Evolutionary conservation across 2,113 vertebrate species (phyloP), one percentile per base, ranked within the genome.

Genomic region (Perca schrenkii): DNA sequence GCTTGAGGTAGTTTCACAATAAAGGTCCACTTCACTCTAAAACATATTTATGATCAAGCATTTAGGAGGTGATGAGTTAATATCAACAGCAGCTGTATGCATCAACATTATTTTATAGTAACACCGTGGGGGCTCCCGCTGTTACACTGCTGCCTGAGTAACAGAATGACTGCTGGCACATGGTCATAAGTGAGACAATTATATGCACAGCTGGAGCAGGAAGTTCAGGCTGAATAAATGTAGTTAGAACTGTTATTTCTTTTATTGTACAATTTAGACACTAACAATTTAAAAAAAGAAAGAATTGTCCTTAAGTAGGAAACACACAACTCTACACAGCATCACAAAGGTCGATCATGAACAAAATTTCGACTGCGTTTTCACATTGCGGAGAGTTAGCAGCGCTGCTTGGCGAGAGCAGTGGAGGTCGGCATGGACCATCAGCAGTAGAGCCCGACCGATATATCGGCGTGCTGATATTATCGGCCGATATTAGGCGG

Each of bases 41-140:
- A 79, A 31, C 22, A 40, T 34, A 28, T 25, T 47, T 49, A n/a
- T 56, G 14, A 69, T 8, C 25, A 19, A 47, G 28, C 28, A 58
- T 58, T 74, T 19, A 36, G 40, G n/a, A 72, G 4, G 62, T 57
- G 81, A 77, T 77, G 74, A 81, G 77, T 78, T 78, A 21, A 82
- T 79, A 54, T 74, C 46, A 56, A 43, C 75, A 86, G 79, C 79
- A 80, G 77, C 80, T 83, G 54, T 1, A 25, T 49, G 52, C 60
- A 22, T 79, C 77, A 31, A 15, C 67, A 12, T 61, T 19, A 17
- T 69, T 36, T 70, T 28, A 25, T 40, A 36, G 49, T 40, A 67
- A 3, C 15, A 4, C 1, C 8, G 1, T 10, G 4, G 22, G 22
- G 7, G 52, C 70, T 50, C 50, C 76, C 6, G 43, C 66, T 76